These are phyloP conservation scores for Ciconia stormi DNA, from an alignment of 2,113 vertebrate genomes.

Conservation along the genomic window DNA sequence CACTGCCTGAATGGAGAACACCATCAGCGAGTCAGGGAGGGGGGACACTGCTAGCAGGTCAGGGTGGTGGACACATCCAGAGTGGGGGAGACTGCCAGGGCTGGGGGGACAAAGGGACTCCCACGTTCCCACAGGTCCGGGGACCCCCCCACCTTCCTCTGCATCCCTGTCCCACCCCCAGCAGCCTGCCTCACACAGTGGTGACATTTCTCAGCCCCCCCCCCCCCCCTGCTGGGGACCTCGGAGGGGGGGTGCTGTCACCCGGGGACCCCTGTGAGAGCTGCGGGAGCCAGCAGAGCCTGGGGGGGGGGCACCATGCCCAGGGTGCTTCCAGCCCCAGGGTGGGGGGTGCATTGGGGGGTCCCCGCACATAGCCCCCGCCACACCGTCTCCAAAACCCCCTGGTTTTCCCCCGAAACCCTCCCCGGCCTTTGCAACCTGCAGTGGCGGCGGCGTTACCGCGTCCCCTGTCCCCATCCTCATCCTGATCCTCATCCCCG, in stretches of 20 bases:
- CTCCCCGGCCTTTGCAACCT: background rate
- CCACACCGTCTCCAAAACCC: background rate
- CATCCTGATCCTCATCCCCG: background rate
- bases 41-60: background rate
- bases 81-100: too few relatives aligned
- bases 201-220: background rate
- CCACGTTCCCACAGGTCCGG: background rate
- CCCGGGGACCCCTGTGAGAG: background rate
- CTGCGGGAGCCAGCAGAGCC: background rate
- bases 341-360: background rate
- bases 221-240: background rate
- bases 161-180: too few relatives aligned
- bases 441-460: background rate
- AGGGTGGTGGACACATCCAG: background rate
- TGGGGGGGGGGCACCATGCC: background rate
- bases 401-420: background rate
- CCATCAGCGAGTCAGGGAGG: too few relatives aligned
- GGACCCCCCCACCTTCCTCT: background rate
- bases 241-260: accelerated
- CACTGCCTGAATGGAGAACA: background rate
- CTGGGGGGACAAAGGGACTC: background rate
- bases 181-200: background rate
- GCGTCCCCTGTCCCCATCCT: background rate
- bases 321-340: background rate
- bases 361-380: accelerated